phyloP scores from a whole-genome alignment of 2,888 invertebrate species.

The Harpalus rufipes region DNA sequence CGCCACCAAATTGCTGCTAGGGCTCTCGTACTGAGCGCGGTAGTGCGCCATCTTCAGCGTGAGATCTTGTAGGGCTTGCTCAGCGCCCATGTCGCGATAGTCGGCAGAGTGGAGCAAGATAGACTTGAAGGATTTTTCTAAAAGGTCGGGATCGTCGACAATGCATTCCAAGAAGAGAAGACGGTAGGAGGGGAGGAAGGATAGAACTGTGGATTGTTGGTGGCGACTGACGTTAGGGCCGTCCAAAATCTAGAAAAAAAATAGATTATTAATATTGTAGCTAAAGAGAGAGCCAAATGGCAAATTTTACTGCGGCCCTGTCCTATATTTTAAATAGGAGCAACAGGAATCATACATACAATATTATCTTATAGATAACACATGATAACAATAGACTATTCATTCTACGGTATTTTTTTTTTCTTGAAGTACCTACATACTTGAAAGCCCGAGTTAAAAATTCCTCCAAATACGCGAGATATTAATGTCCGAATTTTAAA shows the following conservation, averaged over 20 bases:
- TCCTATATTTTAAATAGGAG: no score
- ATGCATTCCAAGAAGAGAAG: constrained; percentile 95
- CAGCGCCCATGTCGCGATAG: constrained; percentile 89
- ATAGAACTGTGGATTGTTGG: constrained; percentile 86
- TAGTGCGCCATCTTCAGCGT: constrained; percentile 91
- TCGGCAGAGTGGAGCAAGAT: constrained; percentile 93
- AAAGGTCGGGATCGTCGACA: constrained; percentile 87
- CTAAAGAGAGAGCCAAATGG: no score
- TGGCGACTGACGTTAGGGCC: constrained; percentile 94
- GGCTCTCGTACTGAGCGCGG: constrained; percentile 88
- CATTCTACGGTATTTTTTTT: no score
- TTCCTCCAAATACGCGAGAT: no score
- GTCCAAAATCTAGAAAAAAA: constrained; percentile 87
- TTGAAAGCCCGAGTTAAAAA: no score
- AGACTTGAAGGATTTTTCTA: constrained; percentile 87
- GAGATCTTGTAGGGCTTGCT: constrained; percentile 89
- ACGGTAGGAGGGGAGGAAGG: constrained; percentile 87
- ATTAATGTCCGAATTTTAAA: no score
- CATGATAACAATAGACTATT: no score
- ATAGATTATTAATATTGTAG: neutral
- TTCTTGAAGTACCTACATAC: no score
- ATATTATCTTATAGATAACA: no score
- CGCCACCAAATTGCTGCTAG: constrained; percentile 75
- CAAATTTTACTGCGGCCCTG: no score
- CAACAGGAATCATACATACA: no score